These are phyloP conservation scores for Gerris lacustris DNA, from an alignment of 2,888 invertebrate genomes.

Conservation along the genomic window DNA sequence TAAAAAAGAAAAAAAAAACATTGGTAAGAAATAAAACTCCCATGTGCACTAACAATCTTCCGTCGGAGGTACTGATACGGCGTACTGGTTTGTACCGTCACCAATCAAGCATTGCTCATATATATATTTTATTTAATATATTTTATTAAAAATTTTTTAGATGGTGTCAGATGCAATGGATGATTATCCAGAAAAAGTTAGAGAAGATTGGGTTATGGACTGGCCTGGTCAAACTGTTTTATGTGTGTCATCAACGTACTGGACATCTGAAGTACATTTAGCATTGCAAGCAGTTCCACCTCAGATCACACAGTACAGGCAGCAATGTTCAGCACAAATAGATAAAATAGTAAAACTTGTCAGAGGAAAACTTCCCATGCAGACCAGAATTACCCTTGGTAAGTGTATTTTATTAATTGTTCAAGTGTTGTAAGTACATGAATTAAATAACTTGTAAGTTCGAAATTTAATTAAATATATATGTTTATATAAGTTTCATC, in stretches of 20 bases:
- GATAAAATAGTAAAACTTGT: constrained; percentile 72
- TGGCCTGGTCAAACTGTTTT: constrained; percentile 91
- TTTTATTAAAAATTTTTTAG: constrained; percentile 27
- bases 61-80: too few species aligned
- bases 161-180: constrained; percentile 56
- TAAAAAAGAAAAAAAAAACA: too few species aligned
- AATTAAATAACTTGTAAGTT: neutral
- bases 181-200: constrained; percentile 51
- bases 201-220: constrained; percentile 70
- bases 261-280: constrained; percentile 80
- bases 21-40: too few species aligned
- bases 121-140: neutral
- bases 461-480: neutral
- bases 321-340: constrained; percentile 62
- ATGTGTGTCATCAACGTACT: constrained; percentile 71
- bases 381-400: constrained; percentile 80
- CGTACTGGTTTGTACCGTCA: too few species aligned
- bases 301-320: constrained; percentile 51
- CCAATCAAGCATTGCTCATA: too few species aligned
- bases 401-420: constrained; percentile 27
- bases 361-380: constrained; percentile 69
- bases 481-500: neutral
- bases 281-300: constrained; percentile 50
- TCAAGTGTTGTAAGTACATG: neutral
- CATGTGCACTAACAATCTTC: too few species aligned